phyloP scores from a whole-genome alignment of 2,113 vertebrate species.

The Thalassarche chlororhynchos region DNA sequence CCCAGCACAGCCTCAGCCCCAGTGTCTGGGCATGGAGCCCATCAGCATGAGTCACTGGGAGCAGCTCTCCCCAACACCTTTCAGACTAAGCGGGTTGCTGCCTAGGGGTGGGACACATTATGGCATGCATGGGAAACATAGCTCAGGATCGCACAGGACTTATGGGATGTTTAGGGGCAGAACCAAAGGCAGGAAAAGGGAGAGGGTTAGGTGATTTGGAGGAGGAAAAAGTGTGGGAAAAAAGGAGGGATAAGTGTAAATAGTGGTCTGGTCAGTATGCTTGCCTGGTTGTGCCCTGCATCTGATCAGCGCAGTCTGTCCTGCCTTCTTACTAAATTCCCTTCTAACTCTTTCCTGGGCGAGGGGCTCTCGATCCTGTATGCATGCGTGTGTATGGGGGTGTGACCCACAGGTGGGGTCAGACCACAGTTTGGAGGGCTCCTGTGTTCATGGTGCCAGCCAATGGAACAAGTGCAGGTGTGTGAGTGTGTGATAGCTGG shows the following conservation, averaged over 20 bases:
- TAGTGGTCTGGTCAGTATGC: no score
- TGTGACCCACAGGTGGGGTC: not conserved
- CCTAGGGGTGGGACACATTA: not conserved
- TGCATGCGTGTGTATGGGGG: not conserved
- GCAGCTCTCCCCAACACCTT: not conserved
- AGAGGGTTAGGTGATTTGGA: not conserved
- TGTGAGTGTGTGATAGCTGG: not conserved
- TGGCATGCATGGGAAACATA: not conserved
- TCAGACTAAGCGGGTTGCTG: not conserved
- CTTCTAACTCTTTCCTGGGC: not conserved
- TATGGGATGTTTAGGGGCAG: rapidly evolving
- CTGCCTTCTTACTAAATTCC: not conserved
- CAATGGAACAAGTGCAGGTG: not conserved
- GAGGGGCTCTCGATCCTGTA: rapidly evolving
- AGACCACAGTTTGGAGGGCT: not conserved
- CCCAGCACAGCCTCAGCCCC: not conserved
- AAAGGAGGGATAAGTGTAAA: not conserved
- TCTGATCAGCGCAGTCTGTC: not conserved
- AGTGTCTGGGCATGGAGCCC: not conserved
- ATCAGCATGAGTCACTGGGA: not conserved
- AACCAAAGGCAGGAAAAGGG: not conserved
- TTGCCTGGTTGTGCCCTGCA: not conserved
- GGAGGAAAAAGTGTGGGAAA: not conserved
- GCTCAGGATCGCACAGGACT: not conserved
- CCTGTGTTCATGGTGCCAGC: not conserved